Percentiles rank a stretch among this genome's conserved stretches.
These are phyloP conservation scores for Parasteatoda lunata DNA, from an alignment of 2,888 invertebrate species.

Conservation along the genomic window DNA sequence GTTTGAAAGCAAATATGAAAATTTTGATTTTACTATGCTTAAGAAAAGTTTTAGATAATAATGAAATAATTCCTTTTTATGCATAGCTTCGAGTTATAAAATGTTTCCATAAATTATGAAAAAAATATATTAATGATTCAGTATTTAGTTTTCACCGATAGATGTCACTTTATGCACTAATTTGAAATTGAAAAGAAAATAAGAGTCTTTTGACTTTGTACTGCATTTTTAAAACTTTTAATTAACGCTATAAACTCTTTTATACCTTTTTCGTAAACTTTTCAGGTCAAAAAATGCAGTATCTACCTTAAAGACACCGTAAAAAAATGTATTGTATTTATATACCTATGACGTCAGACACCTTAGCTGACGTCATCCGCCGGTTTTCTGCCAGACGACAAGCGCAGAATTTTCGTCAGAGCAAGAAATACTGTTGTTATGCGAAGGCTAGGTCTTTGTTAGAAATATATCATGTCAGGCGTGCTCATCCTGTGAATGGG, in stretches of 20 bases:
- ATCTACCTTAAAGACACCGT: neutral
- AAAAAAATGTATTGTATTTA: neutral
- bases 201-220: no score
- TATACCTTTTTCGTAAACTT: constrained; percentile 3
- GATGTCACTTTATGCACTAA: neutral
- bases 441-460: constrained; percentile 64
- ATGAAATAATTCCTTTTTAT: neutral
- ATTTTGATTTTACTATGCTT: neutral
- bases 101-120: no score
- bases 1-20: neutral
- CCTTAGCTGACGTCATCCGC: constrained; percentile 35
- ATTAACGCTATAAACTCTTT: neutral
- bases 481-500: constrained; percentile 35
- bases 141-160: neutral
- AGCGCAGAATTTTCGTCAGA: constrained; percentile 60
- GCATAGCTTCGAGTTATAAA: neutral
- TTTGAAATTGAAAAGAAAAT: no score
- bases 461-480: constrained; percentile 62
- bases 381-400: constrained; percentile 41
- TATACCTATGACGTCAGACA: neutral
- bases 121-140: no score
- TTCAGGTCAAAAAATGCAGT: neutral
- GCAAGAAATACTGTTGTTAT: constrained; percentile 48
- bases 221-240: no score
- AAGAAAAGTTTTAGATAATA: neutral